Evolutionary conservation across 2,113 vertebrate species (phyloP).

Genomic region (Hystrix cristata): DNA sequence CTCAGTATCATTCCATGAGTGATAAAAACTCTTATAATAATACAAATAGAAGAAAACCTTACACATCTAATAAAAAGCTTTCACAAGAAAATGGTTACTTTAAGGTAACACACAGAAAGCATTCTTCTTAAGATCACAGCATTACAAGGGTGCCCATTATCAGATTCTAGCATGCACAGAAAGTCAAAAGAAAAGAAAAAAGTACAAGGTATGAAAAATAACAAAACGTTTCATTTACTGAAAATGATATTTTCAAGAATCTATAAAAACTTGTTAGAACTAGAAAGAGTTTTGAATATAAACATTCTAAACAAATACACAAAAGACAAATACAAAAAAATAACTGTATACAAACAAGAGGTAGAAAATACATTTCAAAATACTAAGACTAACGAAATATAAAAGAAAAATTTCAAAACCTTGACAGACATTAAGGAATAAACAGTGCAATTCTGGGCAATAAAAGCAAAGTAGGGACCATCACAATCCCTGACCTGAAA

Average conservation of each 20-base stretch:
- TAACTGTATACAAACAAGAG: background rate
- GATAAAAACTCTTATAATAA: slow-evolving; percentile 7
- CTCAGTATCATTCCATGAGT: background rate
- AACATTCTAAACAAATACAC: background rate
- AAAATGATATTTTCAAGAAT: background rate
- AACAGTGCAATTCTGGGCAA: background rate
- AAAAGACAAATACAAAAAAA: background rate
- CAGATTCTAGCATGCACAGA: background rate
- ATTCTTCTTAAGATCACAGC: slow-evolving; percentile 25
- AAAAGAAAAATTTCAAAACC: slow-evolving; percentile 22
- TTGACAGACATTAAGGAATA: background rate
- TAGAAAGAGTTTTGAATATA: background rate
- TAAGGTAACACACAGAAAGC: background rate
- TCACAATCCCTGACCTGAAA: no score
- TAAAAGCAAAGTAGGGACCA: no score
- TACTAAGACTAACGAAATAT: background rate
- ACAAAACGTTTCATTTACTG: background rate
- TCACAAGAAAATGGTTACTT: background rate
- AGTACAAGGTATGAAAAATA: background rate
- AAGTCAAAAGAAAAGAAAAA: slow-evolving; percentile 43
- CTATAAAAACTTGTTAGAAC: background rate
- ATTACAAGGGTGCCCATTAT: background rate
- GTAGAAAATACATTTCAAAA: background rate
- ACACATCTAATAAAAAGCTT: background rate
- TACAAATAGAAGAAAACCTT: background rate